A percentile compares a stretch with the other conserved stretches of the same genome.
Evolutionary conservation across 2,113 vertebrate species (phyloP).

Genomic region (Zosterops japonicus): DNA sequence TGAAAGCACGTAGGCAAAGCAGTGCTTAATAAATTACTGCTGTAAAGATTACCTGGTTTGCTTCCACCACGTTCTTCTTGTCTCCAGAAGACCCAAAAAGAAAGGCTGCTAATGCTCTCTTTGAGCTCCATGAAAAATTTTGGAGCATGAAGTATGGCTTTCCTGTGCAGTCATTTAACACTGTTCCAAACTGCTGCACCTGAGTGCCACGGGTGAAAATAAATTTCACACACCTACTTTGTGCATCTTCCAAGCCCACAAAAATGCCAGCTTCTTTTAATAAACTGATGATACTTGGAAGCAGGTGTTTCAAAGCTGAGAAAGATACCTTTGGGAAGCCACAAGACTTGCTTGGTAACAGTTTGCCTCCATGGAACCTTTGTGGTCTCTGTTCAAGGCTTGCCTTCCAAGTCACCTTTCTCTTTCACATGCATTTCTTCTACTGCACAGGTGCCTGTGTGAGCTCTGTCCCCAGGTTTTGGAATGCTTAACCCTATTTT

Average conservation of each 20-base stretch:
- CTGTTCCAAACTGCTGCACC: background rate
- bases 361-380: background rate
- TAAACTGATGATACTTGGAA: background rate
- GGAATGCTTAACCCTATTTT: background rate
- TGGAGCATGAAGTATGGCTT: background rate
- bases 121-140: background rate
- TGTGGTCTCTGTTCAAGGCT: background rate
- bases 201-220: conserved; percentile 32
- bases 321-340: background rate
- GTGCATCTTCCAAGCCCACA: conserved; percentile 55
- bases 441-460: background rate
- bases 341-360: background rate
- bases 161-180: background rate
- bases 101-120: background rate
- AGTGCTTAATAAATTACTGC: background rate
- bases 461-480: background rate
- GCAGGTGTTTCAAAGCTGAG: background rate
- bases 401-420: background rate
- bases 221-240: conserved; percentile 37
- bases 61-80: background rate
- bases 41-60: background rate
- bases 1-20: background rate
- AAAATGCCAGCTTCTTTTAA: background rate
- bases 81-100: background rate
- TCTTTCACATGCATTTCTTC: background rate